Percentiles rank a stretch among this genome's conserved stretches.
These are phyloP conservation scores for Oceanodroma leucorhoa DNA, from an alignment of 2,797 vertebrate genomes.

Conservation along the genomic window DNA sequence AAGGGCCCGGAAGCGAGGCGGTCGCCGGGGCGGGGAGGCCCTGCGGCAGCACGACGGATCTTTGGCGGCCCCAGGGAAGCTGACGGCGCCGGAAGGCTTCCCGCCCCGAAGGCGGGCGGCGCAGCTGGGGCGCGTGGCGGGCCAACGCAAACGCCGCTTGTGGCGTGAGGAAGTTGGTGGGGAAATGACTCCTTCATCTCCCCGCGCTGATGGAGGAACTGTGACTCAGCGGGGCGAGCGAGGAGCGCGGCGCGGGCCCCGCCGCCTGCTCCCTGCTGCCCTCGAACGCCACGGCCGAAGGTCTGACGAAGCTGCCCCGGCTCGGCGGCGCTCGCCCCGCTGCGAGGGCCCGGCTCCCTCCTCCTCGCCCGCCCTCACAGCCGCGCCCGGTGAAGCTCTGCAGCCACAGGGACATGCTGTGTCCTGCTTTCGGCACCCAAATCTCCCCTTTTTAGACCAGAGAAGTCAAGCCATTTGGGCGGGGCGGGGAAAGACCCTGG, in stretches of 20 bases:
- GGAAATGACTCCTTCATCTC: not conserved
- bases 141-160: accelerated
- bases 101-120: not conserved
- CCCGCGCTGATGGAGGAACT: not conserved
- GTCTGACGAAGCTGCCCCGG: no score
- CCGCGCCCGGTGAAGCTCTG: accelerated
- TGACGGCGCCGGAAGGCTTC: not conserved
- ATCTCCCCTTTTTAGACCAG: not conserved
- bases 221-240: not conserved
- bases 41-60: not conserved
- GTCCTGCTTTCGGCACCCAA: accelerated
- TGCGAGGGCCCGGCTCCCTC: accelerated
- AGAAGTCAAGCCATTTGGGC: not conserved
- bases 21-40: accelerated
- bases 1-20: accelerated
- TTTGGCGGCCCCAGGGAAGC: not conserved
- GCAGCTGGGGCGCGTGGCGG: accelerated
- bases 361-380: not conserved
- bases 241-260: accelerated
- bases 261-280: not conserved
- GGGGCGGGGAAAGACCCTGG: not conserved
- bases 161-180: not conserved
- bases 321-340: accelerated
- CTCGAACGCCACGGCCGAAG: accelerated
- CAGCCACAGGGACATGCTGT: not conserved